Evolutionary conservation across 2,888 invertebrate species (phyloP).

Genomic region (Agrochola lychnidis): DNA sequence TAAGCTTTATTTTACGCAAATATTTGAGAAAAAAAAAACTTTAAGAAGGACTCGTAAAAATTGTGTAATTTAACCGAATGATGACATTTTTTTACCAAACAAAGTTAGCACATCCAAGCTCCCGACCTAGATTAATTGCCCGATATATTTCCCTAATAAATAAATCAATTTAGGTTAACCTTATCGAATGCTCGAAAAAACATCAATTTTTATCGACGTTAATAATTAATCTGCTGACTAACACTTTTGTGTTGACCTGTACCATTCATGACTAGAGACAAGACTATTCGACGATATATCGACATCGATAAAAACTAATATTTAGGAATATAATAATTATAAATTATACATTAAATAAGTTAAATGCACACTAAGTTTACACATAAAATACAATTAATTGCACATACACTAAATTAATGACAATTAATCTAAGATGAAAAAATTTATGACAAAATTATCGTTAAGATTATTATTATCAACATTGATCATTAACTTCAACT

Average conservation of each 20-base stretch:
- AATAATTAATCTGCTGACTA: constrained; percentile 29
- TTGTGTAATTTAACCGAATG: constrained; percentile 53
- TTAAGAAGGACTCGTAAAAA: constrained; percentile 55
- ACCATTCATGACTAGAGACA: constrained; percentile 58
- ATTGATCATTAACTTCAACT: constrained; percentile 74
- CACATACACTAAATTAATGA: constrained; percentile 88
- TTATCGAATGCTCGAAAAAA: constrained; percentile 56
- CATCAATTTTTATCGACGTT: constrained; percentile 61
- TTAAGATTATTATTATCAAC: constrained; percentile 77
- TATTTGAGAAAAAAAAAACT: constrained; percentile 58
- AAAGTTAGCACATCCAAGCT: constrained; percentile 67
- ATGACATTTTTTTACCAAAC: constrained; percentile 53
- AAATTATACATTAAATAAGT: constrained; percentile 79
- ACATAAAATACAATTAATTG: constrained; percentile 87
- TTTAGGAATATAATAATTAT: constrained; percentile 70
- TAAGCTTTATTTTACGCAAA: constrained; percentile 65
- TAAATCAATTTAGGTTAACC: constrained; percentile 83
- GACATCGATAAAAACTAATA: constrained; percentile 63
- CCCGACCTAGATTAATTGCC: constrained; percentile 76
- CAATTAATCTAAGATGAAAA: constrained; percentile 83
- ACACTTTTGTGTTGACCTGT: constrained; percentile 38
- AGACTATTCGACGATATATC: constrained; percentile 42
- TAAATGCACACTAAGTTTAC: constrained; percentile 83
- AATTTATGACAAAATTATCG: constrained; percentile 80
- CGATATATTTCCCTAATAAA: constrained; percentile 87